phyloP scores from a whole-genome alignment of 2,113 vertebrate species.

The Atrichornis clamosus region DNA sequence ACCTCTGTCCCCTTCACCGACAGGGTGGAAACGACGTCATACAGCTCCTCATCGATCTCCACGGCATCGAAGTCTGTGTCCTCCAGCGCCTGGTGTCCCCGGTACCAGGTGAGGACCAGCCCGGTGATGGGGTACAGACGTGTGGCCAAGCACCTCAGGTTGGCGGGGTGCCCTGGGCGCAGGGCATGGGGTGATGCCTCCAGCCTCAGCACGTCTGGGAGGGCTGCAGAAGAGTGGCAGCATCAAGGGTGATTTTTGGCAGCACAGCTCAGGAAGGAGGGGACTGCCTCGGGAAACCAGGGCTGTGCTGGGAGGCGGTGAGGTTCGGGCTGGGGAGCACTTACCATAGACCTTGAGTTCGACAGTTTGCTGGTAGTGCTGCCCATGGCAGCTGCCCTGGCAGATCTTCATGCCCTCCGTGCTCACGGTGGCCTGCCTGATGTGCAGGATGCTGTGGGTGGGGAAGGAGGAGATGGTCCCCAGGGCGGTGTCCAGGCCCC shows the following conservation, averaged over 20 bases:
- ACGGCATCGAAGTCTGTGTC: accelerated
- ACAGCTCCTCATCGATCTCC: not conserved
- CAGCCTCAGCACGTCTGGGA: conserved; percentile 59
- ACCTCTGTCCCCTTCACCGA: not conserved
- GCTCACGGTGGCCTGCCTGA: not conserved
- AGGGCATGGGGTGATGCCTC: not conserved
- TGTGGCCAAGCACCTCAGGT: conserved; percentile 30
- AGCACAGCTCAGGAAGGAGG: not conserved
- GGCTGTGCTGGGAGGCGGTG: accelerated
- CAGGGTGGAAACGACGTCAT: not conserved
- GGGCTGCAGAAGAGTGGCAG: conserved; percentile 31
- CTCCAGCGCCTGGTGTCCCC: not conserved
- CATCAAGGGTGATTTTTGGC: not conserved
- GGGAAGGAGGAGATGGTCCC: conserved; percentile 6
- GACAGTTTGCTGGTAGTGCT: not conserved
- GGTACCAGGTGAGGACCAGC: conserved; percentile 53
- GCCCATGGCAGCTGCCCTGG: conserved; percentile 19
- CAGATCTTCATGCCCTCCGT: conserved; percentile 46
- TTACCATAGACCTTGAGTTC: conserved; percentile 60
- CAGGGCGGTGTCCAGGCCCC: conserved; percentile 71
- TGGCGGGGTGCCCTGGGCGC: not conserved
- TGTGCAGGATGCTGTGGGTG: conserved; percentile 52
- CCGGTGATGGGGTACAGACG: accelerated
- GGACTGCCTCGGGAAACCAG: accelerated
- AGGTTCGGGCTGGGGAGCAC: accelerated